A percentile compares a stretch with the other conserved stretches of the same genome.
These are phyloP conservation scores for Argentina silus DNA, from an alignment of 2,797 vertebrate species.

Conservation along the genomic window DNA sequence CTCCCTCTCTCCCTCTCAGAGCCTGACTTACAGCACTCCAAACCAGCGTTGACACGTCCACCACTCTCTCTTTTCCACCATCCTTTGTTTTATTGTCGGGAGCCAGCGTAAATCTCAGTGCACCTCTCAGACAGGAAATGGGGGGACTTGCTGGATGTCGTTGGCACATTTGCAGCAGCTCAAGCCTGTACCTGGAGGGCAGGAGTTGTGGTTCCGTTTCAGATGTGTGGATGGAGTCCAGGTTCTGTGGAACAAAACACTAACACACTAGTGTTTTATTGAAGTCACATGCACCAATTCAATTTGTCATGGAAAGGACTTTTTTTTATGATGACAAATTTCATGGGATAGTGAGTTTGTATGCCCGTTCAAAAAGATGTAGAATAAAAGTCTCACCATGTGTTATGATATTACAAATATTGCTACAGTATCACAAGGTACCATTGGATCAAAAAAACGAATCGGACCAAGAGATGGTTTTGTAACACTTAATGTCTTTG, in stretches of 20 bases:
- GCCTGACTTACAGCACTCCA: background rate
- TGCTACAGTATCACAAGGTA: background rate
- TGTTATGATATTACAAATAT: background rate
- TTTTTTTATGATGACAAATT: background rate
- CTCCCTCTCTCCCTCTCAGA: background rate
- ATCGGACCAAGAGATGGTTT: background rate
- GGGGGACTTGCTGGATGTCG: conserved; percentile 13
- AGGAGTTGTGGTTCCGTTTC: conserved; percentile 13
- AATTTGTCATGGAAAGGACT: conserved; percentile 4
- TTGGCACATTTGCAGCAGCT: conserved; percentile 11
- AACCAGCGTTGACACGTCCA: background rate
- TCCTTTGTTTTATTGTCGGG: conserved; percentile 22
- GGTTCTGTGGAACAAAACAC: background rate
- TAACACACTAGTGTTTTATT: conserved; percentile 4
- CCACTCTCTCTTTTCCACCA: background rate
- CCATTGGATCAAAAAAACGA: background rate
- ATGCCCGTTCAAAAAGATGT: background rate
- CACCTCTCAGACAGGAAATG: conserved; percentile 16
- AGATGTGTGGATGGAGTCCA: background rate
- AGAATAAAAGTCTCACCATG: background rate
- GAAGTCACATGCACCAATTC: background rate
- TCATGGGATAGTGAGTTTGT: background rate
- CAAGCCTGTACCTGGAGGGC: conserved; percentile 9
- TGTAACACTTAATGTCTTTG: background rate
- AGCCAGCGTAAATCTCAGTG: conserved; percentile 17